Evolutionary conservation across 2,797 vertebrate genomes (phyloP).

Genomic region (Megaceryle alcyon): DNA sequence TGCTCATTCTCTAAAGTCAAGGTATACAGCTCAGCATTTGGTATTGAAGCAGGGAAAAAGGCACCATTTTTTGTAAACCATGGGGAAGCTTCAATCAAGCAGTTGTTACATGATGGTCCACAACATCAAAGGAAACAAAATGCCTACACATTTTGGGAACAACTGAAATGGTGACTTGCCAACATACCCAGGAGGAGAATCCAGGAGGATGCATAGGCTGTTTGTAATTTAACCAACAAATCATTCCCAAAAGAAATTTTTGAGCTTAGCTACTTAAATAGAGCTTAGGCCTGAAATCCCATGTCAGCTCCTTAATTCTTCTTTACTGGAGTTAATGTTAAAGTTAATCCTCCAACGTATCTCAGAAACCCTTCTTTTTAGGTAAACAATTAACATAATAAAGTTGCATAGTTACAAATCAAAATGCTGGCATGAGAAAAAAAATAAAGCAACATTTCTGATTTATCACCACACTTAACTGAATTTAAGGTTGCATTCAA

Average conservation of each 20-base stretch:
- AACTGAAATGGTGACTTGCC: not conserved
- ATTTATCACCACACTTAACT: not conserved
- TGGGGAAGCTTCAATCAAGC: not conserved
- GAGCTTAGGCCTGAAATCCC: slow-evolving; percentile 50
- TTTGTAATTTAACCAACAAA: slow-evolving; percentile 14
- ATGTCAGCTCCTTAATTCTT: slow-evolving; percentile 44
- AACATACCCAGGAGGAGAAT: not conserved
- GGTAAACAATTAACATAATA: not conserved
- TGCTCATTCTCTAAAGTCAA: not conserved
- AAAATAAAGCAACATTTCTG: not conserved
- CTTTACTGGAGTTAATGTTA: slow-evolving; percentile 14
- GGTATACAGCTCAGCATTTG: not conserved
- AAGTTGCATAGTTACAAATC: not conserved
- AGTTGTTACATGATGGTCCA: not conserved
- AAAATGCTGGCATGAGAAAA: not conserved
- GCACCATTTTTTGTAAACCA: not conserved
- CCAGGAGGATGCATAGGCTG: not conserved
- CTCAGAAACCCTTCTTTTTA: not conserved
- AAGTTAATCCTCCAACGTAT: slow-evolving; percentile 23
- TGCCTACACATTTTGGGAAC: not conserved
- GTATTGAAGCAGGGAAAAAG: not conserved
- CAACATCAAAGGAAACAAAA: not conserved
- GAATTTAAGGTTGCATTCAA: not conserved
- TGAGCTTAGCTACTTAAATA: slow-evolving; percentile 41
- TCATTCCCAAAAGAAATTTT: slow-evolving; percentile 11